phyloP scores from a whole-genome alignment of 1,140 invertebrate genomes.

The Antheraea mylitta region DNA sequence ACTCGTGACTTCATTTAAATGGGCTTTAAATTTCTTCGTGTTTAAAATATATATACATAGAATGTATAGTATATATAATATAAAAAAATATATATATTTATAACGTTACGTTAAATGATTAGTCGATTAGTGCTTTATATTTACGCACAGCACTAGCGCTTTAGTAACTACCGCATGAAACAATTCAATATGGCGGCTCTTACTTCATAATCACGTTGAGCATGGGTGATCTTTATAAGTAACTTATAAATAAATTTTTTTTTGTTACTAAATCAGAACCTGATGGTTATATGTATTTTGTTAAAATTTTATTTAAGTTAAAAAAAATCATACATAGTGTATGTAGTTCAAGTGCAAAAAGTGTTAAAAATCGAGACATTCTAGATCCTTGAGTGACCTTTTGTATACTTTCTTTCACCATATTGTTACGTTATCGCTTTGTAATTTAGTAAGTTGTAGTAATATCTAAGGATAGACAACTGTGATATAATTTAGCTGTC shows the following conservation, averaged over 20 bases:
- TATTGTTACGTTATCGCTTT: conserved; percentile 57
- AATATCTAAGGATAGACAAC: conserved; percentile 42
- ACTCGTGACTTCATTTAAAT: no score
- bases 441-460: conserved; percentile 37
- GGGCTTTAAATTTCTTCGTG: no score
- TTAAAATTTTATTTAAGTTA: conserved; percentile 45
- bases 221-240: conserved; percentile 54
- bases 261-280: conserved; percentile 31
- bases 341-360: conserved; percentile 54
- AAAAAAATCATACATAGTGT: conserved; percentile 52
- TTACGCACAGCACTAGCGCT: conserved; percentile 65
- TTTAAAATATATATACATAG: no score
- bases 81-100: no score
- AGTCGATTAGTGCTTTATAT: conserved; percentile 31
- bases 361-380: conserved; percentile 55
- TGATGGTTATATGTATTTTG: conserved; percentile 42
- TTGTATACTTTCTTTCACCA: conserved; percentile 73
- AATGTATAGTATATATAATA: no score
- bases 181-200: conserved; percentile 71
- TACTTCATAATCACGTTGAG: conserved; percentile 62
- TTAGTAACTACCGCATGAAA: conserved; percentile 57
- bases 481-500: conserved; percentile 60
- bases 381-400: conserved; percentile 74
- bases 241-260: conserved; percentile 27
- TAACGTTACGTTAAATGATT: background rate